Conservation (phyloP, 2,888 invertebrate species). For the Conomelus anceps region DNA sequence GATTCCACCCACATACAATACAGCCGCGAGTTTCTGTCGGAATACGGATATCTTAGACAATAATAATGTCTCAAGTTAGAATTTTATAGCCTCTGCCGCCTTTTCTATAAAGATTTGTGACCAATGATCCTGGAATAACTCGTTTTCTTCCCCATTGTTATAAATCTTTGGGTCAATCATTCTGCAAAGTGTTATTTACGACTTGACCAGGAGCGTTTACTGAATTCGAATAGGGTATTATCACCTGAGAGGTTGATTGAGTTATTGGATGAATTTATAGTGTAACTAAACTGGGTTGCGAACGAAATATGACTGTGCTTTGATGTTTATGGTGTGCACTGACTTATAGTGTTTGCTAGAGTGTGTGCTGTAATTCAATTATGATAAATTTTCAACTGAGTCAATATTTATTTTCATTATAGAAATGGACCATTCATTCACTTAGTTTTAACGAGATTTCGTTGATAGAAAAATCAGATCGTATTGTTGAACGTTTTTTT, state of each 20-base stretch:
- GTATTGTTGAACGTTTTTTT: no score
- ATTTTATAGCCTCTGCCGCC: background rate
- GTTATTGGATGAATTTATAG: background rate
- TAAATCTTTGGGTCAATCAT: background rate
- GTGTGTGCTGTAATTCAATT: no score
- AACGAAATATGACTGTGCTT: background rate
- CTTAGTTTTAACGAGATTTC: no score
- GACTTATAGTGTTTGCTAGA: no score
- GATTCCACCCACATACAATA: background rate
- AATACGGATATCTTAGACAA: background rate
- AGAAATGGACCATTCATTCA: no score
- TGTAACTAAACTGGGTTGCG: background rate
- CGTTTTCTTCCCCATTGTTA: background rate
- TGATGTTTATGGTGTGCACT: background rate
- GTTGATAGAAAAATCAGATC: no score
- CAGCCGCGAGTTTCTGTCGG: no score
- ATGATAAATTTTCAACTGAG: no score
- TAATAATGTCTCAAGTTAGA: background rate
- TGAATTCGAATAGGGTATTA: background rate
- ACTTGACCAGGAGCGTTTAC: background rate
- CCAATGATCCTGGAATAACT: background rate
- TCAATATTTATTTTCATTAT: no score
- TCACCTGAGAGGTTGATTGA: background rate
- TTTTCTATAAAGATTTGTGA: background rate
- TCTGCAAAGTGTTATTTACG: background rate